Percentiles rank a stretch among this genome's conserved stretches.
Evolutionary conservation across 2,888 invertebrate species (phyloP).

Genomic region (Lycocerus yunnanus): DNA sequence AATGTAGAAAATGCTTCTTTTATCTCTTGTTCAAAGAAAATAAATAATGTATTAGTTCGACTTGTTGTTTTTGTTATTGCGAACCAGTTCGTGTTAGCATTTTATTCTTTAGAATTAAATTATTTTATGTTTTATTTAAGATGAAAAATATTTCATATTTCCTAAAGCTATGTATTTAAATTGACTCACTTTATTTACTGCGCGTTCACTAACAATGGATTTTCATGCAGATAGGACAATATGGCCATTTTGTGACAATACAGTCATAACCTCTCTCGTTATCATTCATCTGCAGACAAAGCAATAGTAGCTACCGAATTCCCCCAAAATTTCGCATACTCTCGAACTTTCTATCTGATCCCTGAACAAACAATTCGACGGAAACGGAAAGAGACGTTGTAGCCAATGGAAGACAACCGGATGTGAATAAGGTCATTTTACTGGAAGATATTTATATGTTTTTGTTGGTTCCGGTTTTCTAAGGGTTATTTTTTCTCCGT

Average conservation of each 20-base stretch:
- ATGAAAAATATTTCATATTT: slow-evolving; percentile 42
- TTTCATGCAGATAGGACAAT: slow-evolving; percentile 46
- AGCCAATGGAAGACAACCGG: slow-evolving; percentile 51
- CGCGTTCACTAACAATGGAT: slow-evolving; percentile 48
- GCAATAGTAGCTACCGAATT: slow-evolving; percentile 38
- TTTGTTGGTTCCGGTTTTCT: slow-evolving; percentile 43
- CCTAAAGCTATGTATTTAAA: slow-evolving; percentile 48
- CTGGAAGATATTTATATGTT: slow-evolving; percentile 54
- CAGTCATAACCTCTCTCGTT: slow-evolving; percentile 48
- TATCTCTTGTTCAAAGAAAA: slow-evolving; percentile 6
- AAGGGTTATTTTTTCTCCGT: slow-evolving; percentile 48
- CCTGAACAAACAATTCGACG: slow-evolving; percentile 49
- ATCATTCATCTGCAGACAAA: slow-evolving; percentile 49
- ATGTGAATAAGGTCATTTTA: slow-evolving; percentile 52
- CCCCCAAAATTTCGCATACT: slow-evolving; percentile 36
- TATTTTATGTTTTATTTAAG: slow-evolving; percentile 31
- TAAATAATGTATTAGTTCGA: slow-evolving; percentile 24
- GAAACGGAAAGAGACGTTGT: slow-evolving; percentile 48
- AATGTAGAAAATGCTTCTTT: slow-evolving; percentile 1
- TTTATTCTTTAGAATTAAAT: slow-evolving; percentile 21
- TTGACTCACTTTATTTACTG: slow-evolving; percentile 45
- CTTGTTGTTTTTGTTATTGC: slow-evolving; percentile 24
- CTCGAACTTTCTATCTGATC: slow-evolving; percentile 37
- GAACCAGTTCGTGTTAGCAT: slow-evolving; percentile 29
- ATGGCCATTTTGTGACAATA: slow-evolving; percentile 50